Evolutionary conservation across 2,888 invertebrate species (phyloP).

Genomic region (Machimus rusticus): DNA sequence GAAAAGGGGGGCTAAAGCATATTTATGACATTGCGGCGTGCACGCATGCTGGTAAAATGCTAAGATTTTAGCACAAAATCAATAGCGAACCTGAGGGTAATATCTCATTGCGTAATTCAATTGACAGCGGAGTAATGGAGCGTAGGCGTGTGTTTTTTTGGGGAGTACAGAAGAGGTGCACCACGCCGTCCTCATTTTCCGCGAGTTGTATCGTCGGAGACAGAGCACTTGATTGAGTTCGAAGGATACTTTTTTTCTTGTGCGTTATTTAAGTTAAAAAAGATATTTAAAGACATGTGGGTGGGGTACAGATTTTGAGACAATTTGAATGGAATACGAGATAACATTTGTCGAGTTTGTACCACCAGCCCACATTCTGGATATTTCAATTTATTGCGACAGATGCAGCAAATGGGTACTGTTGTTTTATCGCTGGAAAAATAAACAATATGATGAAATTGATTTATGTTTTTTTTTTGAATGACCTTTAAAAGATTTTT

Average conservation of each 20-base stretch:
- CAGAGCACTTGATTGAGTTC: neutral
- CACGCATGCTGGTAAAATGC: neutral
- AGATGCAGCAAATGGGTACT: neutral
- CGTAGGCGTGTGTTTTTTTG: neutral
- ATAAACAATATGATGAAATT: neutral
- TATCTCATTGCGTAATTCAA: slow-evolving; percentile 4
- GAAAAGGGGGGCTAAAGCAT: neutral
- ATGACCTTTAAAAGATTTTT: neutral
- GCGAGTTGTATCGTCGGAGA: neutral
- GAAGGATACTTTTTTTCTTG: neutral
- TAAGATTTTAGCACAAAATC: slow-evolving; percentile 11
- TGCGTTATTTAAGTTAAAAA: neutral
- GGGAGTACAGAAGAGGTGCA: neutral
- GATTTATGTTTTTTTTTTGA: neutral
- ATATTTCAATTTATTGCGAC: neutral
- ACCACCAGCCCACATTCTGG: neutral
- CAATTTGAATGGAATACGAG: neutral
- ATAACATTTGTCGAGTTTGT: neutral
- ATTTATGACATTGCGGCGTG: neutral
- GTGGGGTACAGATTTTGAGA: neutral
- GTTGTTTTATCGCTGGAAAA: neutral
- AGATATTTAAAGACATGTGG: neutral
- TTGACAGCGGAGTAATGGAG: neutral
- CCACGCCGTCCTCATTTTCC: neutral
- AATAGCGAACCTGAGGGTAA: neutral